Evolutionary conservation across 53 echinoderm and acorn worm species (phyloP).

Genomic region (Paelopatides confundens): DNA sequence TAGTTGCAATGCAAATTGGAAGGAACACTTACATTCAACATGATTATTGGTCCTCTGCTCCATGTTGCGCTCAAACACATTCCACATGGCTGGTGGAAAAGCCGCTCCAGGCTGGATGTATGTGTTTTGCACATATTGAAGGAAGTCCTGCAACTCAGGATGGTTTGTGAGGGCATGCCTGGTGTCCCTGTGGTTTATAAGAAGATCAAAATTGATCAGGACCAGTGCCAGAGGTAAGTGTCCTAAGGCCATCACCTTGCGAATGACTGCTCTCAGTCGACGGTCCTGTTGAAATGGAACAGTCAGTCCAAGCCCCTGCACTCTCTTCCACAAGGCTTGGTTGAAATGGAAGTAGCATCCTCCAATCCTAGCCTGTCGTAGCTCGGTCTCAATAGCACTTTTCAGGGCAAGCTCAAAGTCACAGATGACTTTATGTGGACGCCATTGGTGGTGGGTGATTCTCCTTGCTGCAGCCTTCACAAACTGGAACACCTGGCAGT

Average conservation of each 20-base stretch:
- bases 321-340: conserved; percentile 16
- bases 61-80: conserved; percentile 45
- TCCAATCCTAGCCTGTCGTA: conserved; percentile 6
- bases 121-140: conserved; percentile 6
- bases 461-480: conserved; percentile 5
- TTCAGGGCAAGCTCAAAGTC: conserved; percentile 56
- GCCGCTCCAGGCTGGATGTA: conserved; percentile 24
- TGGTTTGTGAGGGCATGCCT: background rate
- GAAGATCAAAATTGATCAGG: conserved; percentile 18
- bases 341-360: conserved; percentile 65
- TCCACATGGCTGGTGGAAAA: conserved; percentile 37
- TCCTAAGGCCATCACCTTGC: conserved; percentile 57
- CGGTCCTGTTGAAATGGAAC: background rate
- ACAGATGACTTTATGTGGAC: conserved; percentile 16
- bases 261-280: background rate
- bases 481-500: background rate
- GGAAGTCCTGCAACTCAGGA: conserved; percentile 21
- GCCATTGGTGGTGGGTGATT: background rate
- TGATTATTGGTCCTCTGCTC: conserved; percentile 46
- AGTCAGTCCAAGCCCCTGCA: conserved; percentile 50
- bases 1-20: too few relatives aligned
- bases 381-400: conserved; percentile 27
- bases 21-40: conserved; percentile 48
- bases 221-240: conserved; percentile 50
- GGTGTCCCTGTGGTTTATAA: background rate